These are phyloP conservation scores for Drosophila sproati DNA, from an alignment of 1,140 invertebrate species.

Conservation along the genomic window DNA sequence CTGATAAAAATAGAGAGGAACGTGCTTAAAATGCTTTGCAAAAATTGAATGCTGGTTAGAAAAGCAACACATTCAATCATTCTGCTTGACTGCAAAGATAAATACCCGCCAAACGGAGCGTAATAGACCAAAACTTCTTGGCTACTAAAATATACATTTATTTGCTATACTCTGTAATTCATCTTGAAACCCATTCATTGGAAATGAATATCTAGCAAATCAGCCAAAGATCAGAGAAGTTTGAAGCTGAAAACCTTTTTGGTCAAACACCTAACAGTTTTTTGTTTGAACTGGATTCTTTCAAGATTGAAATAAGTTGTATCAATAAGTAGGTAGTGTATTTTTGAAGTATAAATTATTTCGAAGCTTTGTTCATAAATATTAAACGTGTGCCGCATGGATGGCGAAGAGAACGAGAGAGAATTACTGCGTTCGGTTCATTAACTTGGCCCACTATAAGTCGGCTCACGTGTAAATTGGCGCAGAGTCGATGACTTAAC, in stretches of 20 bases:
- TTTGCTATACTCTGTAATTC: background rate
- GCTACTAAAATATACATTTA: slow-evolving; percentile 18
- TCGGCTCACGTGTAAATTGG: slow-evolving; percentile 42
- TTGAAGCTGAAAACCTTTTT: too few species aligned
- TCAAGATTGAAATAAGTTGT: too few species aligned
- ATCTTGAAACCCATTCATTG: background rate
- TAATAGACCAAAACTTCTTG: slow-evolving; percentile 21
- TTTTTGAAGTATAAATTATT: too few species aligned
- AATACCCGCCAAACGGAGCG: slow-evolving; percentile 35
- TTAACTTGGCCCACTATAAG: slow-evolving; percentile 9
- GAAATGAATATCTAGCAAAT: too few species aligned
- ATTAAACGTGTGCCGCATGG: too few species aligned
- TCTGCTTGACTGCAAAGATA: slow-evolving; percentile 68
- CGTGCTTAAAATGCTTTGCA: slow-evolving; percentile 67
- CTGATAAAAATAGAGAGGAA: slow-evolving; percentile 65
- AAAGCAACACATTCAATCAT: slow-evolving; percentile 80
- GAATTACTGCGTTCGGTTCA: background rate
- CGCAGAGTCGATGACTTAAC: slow-evolving; percentile 62
- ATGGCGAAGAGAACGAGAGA: too few species aligned
- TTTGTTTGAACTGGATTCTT: too few species aligned
- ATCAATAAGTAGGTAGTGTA: too few species aligned
- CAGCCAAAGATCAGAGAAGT: too few species aligned
- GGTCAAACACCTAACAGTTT: too few species aligned
- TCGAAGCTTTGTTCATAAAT: too few species aligned
- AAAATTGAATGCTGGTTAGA: slow-evolving; percentile 81